These are phyloP conservation scores for Molossus alvarezi DNA, from an alignment of 2,797 vertebrate species.

Conservation along the genomic window DNA sequence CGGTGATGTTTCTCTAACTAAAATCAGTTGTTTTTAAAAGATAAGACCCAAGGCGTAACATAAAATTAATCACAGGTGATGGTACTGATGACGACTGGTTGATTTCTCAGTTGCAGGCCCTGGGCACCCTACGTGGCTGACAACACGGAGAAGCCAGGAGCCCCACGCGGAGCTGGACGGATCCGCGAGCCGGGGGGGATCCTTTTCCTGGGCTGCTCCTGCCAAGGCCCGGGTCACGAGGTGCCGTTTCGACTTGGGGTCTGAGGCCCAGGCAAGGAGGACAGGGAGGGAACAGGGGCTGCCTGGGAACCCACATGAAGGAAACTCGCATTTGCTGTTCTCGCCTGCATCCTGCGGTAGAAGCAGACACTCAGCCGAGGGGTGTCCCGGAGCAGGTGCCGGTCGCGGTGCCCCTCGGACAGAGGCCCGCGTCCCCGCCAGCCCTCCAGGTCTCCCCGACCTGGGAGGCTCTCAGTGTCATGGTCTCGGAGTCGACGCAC, in stretches of 20 bases:
- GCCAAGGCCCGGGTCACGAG: slow-evolving; percentile 65
- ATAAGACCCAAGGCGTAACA: not conserved
- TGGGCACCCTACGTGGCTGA: no score
- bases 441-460: slow-evolving; percentile 82
- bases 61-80: not conserved
- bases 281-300: slow-evolving; percentile 64
- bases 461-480: slow-evolving; percentile 76
- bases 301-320: slow-evolving; percentile 41
- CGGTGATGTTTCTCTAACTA: not conserved
- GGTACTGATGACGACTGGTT: not conserved
- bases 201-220: not conserved
- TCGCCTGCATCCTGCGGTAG: not conserved
- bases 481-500: slow-evolving; percentile 74
- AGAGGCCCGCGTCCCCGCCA: not conserved
- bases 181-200: no score
- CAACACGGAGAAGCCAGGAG: not conserved
- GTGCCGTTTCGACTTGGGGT: slow-evolving; percentile 69
- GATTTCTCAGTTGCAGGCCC: not conserved
- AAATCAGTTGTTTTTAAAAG: slow-evolving; percentile 26
- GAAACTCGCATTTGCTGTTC: slow-evolving; percentile 72
- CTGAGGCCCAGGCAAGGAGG: slow-evolving; percentile 59
- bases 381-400: not conserved
- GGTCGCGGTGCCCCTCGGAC: slow-evolving; percentile 26
- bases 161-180: no score
- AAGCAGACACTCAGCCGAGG: not conserved